Evolutionary conservation across 1,140 invertebrate species (phyloP).

Genomic region (Polypedilum vanderplanki): DNA sequence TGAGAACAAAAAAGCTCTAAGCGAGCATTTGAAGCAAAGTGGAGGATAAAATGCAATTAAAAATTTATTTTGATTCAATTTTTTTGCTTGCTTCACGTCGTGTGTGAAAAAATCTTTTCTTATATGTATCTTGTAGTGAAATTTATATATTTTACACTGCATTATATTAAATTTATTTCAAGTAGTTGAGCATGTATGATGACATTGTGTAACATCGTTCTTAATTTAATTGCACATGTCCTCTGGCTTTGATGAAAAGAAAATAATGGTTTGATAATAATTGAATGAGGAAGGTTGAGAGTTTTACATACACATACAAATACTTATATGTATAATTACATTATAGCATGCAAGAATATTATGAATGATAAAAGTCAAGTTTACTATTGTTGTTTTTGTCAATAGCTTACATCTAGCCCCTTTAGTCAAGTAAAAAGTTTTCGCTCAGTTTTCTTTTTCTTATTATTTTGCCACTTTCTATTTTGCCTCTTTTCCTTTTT

Average conservation of each 20-base stretch:
- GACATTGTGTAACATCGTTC: not conserved
- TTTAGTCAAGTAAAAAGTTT: too few species aligned
- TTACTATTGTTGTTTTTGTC: too few species aligned
- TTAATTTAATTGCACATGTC: slow-evolving; percentile 23
- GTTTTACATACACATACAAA: not conserved
- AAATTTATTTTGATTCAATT: slow-evolving; percentile 22
- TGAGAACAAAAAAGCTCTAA: not conserved
- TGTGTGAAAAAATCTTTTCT: not conserved
- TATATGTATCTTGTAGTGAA: too few species aligned
- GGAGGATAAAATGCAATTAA: not conserved
- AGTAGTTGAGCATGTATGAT: not conserved
- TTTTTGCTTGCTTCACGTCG: not conserved
- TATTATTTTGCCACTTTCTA: too few species aligned
- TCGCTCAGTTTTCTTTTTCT: too few species aligned
- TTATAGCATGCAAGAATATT: not conserved
- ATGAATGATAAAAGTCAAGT: not conserved
- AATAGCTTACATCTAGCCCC: too few species aligned
- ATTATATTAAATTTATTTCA: too few species aligned
- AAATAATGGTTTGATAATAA: not conserved
- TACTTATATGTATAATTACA: not conserved
- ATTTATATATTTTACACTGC: too few species aligned
- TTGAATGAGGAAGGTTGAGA: not conserved
- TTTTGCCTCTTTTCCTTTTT: too few species aligned
- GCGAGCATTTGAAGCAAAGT: not conserved
- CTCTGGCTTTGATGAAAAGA: slow-evolving; percentile 13